phyloP scores from a whole-genome alignment of 2,888 invertebrate genomes.

The Pyrochroa serraticornis region DNA sequence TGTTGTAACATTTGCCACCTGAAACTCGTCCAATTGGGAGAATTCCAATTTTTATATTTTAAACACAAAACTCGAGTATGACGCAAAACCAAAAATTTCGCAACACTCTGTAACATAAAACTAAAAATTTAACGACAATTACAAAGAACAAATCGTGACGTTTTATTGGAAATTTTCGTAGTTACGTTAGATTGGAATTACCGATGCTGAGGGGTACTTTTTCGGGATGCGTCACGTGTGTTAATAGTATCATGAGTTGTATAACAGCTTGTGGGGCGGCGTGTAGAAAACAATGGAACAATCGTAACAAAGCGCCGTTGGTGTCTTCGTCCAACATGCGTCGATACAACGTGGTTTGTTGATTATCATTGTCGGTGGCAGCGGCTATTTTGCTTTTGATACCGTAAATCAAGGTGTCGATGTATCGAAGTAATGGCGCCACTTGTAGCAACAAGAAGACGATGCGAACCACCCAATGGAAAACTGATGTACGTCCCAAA shows the following conservation, averaged over 20 bases:
- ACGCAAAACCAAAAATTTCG: too few relatives aligned
- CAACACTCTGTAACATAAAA: too few relatives aligned
- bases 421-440: constrained; percentile 59
- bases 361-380: constrained; percentile 48
- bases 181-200: not conserved
- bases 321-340: constrained; percentile 60
- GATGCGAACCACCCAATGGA: constrained; percentile 57
- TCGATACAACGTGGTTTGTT: constrained; percentile 53
- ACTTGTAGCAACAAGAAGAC: constrained; percentile 59
- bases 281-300: constrained; percentile 59
- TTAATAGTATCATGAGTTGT: constrained; percentile 56
- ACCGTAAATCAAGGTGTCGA: constrained; percentile 57
- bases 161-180: too few relatives aligned
- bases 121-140: too few relatives aligned
- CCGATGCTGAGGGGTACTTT: constrained; percentile 26
- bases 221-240: constrained; percentile 45
- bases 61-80: too few relatives aligned
- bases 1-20: not conserved
- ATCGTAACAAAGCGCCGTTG: constrained; percentile 56
- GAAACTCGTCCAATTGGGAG: too few relatives aligned
- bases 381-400: constrained; percentile 54
- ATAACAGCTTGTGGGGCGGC: constrained; percentile 58
- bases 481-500: constrained; percentile 53
- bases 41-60: too few relatives aligned
- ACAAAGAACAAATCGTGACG: too few relatives aligned